Evolutionary conservation across 1,140 invertebrate genomes (phyloP).

Genomic region (Drosophila rufa): DNA sequence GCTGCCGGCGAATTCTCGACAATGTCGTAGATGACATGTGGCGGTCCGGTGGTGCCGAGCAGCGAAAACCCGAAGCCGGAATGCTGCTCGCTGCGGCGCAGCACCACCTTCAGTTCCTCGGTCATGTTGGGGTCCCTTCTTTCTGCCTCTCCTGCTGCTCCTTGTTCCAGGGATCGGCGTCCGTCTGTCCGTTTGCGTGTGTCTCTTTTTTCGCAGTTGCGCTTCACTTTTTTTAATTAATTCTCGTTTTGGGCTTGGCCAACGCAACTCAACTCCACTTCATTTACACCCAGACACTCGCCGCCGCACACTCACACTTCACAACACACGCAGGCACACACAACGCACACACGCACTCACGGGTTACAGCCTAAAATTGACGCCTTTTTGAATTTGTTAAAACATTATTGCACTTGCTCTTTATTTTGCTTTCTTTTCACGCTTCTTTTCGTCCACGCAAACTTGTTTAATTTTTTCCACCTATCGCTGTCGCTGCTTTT

Average conservation of each 20-base stretch:
- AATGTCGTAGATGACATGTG: constrained; percentile 96
- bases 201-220: constrained; percentile 30
- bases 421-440: constrained; percentile 50
- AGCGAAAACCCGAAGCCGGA: constrained; percentile 95
- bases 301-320: constrained; percentile 43
- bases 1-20: constrained; percentile 96
- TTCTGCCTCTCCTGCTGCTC: constrained; percentile 16
- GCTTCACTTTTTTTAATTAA: constrained; percentile 39
- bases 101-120: constrained; percentile 93
- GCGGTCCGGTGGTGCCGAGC: constrained; percentile 93
- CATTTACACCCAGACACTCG: constrained; percentile 57
- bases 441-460: constrained; percentile 58
- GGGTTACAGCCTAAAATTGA: constrained; percentile 55
- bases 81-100: constrained; percentile 90
- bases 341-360: constrained; percentile 25
- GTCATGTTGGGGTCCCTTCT: constrained; percentile 87
- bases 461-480: constrained; percentile 67
- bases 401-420: constrained; percentile 46
- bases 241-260: constrained; percentile 73
- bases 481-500: constrained; percentile 35
- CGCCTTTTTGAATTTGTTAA: constrained; percentile 45
- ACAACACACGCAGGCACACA: constrained; percentile 38
- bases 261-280: constrained; percentile 17
- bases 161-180: constrained; percentile 31
- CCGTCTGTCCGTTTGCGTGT: constrained; percentile 39